Evolutionary conservation across 2,888 invertebrate species (phyloP), one percentile per base, ranked within the genome.

Genomic region (Aleiodes testaceus): DNA sequence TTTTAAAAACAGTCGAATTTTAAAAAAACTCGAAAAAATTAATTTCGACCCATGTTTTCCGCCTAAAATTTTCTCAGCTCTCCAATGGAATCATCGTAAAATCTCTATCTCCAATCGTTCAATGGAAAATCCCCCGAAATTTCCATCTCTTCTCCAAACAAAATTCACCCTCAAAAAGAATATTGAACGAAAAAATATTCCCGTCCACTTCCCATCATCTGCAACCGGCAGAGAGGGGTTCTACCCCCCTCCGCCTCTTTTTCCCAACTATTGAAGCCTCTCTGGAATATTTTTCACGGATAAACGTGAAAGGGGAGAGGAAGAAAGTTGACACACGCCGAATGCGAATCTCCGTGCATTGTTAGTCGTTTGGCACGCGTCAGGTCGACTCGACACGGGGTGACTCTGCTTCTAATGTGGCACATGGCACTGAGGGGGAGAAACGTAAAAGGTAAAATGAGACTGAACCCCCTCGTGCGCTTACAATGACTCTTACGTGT

Each of bases 371-470:
- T 63, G 72, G 67, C 72, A 72, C 72, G 72, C 72, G 72, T 67
- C 72, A 72, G 72, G 72, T 72, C 67, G 72, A 72, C 72, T 67
- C 67, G 55, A 52, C 59, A 47, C 72, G 42, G 72, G 72, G 72
- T 72, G 72, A 72, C 72, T 72, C 67, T 47, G 45, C 49, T 42
- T 66, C 66, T 72, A 72, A 74, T 74, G 71, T 74, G 74, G 75
- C 77, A 74, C 77, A 76, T 76, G 75, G 74, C 75, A 53, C 63
- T 49, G 59, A 52, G 45, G 69, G 74, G 66, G 66, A 68, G 49
- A 22, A 66, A 66, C 26, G 55, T 42, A 68, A 59, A 70, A 67
- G 52, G 45, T 45, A 20, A 49, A 50, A 30, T 36, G 36, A 36
- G 36, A 11, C 36, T 26, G 3, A 42, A 26, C 44, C 69, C 66